Conservation (phyloP, 2,888 invertebrate species). For the Cataglyphis albicans region DNA sequence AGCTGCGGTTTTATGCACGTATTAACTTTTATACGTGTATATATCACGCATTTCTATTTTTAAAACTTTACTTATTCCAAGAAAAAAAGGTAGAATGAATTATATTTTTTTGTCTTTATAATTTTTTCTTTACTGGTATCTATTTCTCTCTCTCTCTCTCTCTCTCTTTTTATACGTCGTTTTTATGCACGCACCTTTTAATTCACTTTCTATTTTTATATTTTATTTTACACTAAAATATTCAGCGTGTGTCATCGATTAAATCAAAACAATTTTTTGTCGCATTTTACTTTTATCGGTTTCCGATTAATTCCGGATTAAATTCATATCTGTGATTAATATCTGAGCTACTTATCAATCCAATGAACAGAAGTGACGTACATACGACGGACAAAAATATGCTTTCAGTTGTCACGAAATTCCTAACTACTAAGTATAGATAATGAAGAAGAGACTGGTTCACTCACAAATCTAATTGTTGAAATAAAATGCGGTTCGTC, state of each 20-base stretch:
- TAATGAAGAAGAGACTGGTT: slow-evolving; percentile 19
- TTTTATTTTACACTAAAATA: not conserved
- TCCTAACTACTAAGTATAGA: not conserved
- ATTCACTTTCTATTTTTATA: not conserved
- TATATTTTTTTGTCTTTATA: not conserved
- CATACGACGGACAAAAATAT: not conserved
- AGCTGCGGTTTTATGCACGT: slow-evolving; percentile 21
- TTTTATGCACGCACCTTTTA: not conserved
- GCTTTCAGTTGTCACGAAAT: too few species aligned
- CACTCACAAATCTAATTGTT: slow-evolving; percentile 53
- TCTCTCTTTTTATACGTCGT: not conserved
- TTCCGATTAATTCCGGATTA: not conserved
- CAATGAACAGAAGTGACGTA: not conserved
- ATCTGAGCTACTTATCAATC: not conserved
- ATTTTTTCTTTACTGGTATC: not conserved
- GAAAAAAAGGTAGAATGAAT: not conserved
- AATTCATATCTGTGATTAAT: not conserved
- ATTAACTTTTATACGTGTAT: not conserved
- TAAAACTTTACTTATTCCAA: not conserved
- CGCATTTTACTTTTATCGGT: not conserved
- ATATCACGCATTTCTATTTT: not conserved
- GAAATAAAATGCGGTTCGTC: slow-evolving; percentile 29
- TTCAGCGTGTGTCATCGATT: not conserved
- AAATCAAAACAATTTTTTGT: not conserved
- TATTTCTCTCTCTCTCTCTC: too few species aligned